Evolutionary conservation across 2,888 invertebrate genomes (phyloP), one percentile per base, ranked within the genome.

Genomic region (Dexiosoma caninum): DNA sequence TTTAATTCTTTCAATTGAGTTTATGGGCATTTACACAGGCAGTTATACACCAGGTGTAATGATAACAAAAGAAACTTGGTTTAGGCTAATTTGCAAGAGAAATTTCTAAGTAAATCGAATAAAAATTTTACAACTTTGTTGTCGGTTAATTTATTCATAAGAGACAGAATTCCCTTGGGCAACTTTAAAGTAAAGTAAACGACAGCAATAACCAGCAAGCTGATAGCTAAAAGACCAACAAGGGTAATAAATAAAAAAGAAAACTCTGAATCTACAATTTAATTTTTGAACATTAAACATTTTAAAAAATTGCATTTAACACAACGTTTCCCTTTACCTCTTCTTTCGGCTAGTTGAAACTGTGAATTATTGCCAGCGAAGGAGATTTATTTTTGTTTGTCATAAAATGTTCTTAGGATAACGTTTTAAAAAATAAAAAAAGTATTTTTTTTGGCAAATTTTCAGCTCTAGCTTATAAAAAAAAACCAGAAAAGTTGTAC

Each of bases 131-230:
- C 46, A 59, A 35, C 23, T 59, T 51, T 40, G 37, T 40, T 42
- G 16, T 1, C 42, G 30, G 14, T 19, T 75, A 66, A 75, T 80
- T 80, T 75, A 75, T 75, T 64, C 75, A 70, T 32, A 70, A 75
- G 55, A 64, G 3, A 35, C 5, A 10, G 53, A 79, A 69, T 30
- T 75, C 74, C 46, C 69, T 2, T 1, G 74, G 64, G 64, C 9
- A 59, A 32, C 35, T 75, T 79, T 70, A 75, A 70, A 53, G 0
- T 51, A 30, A 60, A 60, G 23, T 51, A 30, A 60, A 60, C 27
- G 40, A 16, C 37, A n/a, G 27, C 37, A 23, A 51, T 6, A 46
- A 21, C 5, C 14, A 27, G 37, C 42, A 49, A 19, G 10, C 7
- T 19, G 2, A 67, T 32, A 62, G 32, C n/a, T 7, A 49, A 49